A percentile compares a stretch with the other conserved stretches of the same genome.
Conservation (phyloP, 2,113 vertebrate species). For the Oryzias celebensis region DNA sequence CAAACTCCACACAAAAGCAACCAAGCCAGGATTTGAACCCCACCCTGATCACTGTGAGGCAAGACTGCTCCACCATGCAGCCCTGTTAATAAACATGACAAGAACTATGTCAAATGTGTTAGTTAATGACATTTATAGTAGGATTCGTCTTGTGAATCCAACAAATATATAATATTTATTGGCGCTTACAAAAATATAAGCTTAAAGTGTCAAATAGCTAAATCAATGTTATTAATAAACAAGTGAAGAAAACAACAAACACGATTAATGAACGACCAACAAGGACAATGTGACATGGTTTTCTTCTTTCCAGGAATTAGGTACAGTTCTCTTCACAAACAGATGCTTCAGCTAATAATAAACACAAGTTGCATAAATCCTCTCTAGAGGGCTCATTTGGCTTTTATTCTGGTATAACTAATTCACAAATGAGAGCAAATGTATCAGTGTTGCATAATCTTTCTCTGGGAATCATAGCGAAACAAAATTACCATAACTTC, state of each 20-base stretch:
- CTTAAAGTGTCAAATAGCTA: no score
- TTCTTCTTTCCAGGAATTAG: constrained; percentile 7
- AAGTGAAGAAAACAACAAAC: not conserved
- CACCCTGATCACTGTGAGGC: no score
- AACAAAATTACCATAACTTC: constrained; percentile 51
- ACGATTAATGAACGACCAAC: not conserved
- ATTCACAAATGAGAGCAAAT: constrained; percentile 46
- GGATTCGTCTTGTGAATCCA: no score
- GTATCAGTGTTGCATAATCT: constrained; percentile 39
- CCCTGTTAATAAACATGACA: no score
- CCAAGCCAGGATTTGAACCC: no score
- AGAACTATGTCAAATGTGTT: no score
- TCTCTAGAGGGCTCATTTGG: constrained; percentile 45
- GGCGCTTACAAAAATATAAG: no score
- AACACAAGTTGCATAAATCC: constrained; percentile 35
- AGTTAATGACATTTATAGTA: no score
- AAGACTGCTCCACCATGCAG: no score
- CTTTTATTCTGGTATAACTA: constrained; percentile 39
- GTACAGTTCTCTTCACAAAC: constrained; percentile 11
- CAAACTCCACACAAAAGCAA: no score
- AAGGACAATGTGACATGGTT: not conserved
- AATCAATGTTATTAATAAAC: no score
- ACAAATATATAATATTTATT: no score
- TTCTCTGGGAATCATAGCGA: constrained; percentile 35
- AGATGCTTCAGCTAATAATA: constrained; percentile 29